Base-by-base conservation (phyloP, 2,888 invertebrate species). In the Axea sp. region DNA sequence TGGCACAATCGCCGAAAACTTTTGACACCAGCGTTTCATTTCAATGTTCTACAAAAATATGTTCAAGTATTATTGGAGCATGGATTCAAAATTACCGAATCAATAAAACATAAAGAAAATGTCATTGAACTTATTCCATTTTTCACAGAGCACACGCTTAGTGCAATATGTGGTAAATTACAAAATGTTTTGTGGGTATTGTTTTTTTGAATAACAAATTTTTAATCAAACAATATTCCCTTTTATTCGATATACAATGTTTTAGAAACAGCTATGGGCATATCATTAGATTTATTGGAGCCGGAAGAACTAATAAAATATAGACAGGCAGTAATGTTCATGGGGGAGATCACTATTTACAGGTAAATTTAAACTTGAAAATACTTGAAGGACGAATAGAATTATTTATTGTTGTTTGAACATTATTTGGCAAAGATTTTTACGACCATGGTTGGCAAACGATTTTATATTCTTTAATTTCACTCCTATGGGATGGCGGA, bases 91-190 rank as follows among this genome's bases (percentile, higher is more conserved):
- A 2, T 19, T 19, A 4, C 4, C 4, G 4, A 19, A 19, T 19
- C 19, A 19, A 4, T 19, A 19, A 19, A 19, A 3, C 19, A 3
- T 4, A 67, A 78, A 65, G 59, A 83, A 1, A 77, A 84, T 1
- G 12, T 60, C 1, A 15, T 55, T 6, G 60, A 92, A 77, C 84
- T 93, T 0, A 86, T 89, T 11, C 89, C 90, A 3, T 84, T 91
- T 11, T 86, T 92, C 31, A 90, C 92, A 0, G 89, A 88, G 33
- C 90, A 90, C 78, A 89, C 93, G 0, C 89, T 94, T 0, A 91
- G 92, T 81, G 90, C 91, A 24, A 91, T 94, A 71, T 93, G 93
- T 81, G 93, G 93, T 93, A 86, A 82, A 37, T 26, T 31, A 1
- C 8, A 7, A 31, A 12, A 19, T 3, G 4, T 19, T 19, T 19